A percentile compares a stretch with the other conserved stretches of the same genome.
Conservation (phyloP, 2,888 invertebrate species). For the Hydraecia micacea region DNA sequence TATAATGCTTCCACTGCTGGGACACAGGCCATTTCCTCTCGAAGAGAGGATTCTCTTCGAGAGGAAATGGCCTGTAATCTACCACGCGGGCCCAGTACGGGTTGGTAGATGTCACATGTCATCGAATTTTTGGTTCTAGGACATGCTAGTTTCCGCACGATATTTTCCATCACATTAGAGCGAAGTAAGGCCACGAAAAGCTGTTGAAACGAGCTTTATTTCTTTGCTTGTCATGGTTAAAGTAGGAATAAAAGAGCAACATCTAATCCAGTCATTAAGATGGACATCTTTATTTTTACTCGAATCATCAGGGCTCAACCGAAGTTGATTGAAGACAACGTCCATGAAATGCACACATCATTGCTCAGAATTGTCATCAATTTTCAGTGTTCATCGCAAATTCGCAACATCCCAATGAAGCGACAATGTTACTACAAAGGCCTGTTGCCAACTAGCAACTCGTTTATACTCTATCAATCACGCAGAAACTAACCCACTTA, state of each 20-base stretch:
- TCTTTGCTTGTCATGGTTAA: conserved; percentile 17
- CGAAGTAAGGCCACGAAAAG: not conserved
- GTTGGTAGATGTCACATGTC: not conserved
- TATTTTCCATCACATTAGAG: not conserved
- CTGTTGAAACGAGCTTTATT: not conserved
- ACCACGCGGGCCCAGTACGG: not conserved
- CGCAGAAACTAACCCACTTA: conserved; percentile 56
- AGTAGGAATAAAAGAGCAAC: not conserved
- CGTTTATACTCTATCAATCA: conserved; percentile 54
- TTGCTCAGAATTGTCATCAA: conserved; percentile 60
- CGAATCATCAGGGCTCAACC: conserved; percentile 22
- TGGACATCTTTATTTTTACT: conserved; percentile 22
- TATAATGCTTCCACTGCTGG: not conserved
- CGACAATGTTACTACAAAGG: conserved; percentile 29
- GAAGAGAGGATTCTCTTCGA: too few relatives aligned
- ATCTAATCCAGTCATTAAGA: conserved; percentile 32
- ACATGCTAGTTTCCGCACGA: not conserved
- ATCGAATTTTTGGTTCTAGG: not conserved
- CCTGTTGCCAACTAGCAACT: conserved; percentile 53
- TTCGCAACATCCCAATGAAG: conserved; percentile 44
- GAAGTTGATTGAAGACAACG: conserved; percentile 41
- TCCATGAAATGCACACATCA: conserved; percentile 52
- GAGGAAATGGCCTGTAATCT: not conserved
- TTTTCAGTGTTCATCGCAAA: conserved; percentile 60
- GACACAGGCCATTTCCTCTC: too few relatives aligned